Conservation (phyloP, 1,140 invertebrate species). For the Himalopsyche phryganea region DNA sequence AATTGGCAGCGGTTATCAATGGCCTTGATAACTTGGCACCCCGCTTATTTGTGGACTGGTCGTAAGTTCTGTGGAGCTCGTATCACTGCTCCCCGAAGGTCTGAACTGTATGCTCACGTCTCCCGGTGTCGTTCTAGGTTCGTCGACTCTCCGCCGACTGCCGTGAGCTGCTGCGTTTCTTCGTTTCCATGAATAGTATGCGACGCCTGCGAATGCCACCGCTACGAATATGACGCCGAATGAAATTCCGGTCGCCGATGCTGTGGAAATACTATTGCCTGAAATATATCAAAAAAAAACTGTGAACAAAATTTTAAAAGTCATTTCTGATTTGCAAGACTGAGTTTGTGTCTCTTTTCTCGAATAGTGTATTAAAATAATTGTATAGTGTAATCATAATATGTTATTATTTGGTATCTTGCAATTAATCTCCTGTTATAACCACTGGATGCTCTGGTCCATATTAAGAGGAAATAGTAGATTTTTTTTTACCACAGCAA, state of each 20-base stretch:
- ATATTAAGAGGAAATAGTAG: too few relatives aligned
- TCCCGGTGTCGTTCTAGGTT: neutral
- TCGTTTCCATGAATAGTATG: constrained; percentile 14
- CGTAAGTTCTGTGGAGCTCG: too few relatives aligned
- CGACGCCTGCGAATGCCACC: neutral
- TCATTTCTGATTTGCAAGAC: too few relatives aligned
- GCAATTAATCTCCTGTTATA: too few relatives aligned
- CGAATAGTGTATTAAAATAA: too few relatives aligned
- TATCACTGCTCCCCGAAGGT: neutral
- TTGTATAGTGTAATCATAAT: too few relatives aligned
- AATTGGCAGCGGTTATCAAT: too few relatives aligned
- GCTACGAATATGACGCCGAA: constrained; percentile 18
- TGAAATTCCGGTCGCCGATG: constrained; percentile 21
- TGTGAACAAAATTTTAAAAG: neutral
- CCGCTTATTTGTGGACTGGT: too few relatives aligned
- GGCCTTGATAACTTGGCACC: too few relatives aligned
- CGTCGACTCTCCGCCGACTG: neutral
- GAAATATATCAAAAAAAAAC: constrained; percentile 11
- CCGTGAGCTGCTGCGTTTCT: neutral
- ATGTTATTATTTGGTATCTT: too few relatives aligned
- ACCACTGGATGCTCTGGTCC: too few relatives aligned
- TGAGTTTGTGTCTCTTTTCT: neutral
- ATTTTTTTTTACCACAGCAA: too few relatives aligned
- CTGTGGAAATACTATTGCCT: constrained; percentile 15
- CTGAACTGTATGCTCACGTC: constrained; percentile 2